A percentile compares a stretch with the other conserved stretches of the same genome.
phyloP scores from a whole-genome alignment of 2,113 vertebrate genomes.

The Aphyosemion australe region DNA sequence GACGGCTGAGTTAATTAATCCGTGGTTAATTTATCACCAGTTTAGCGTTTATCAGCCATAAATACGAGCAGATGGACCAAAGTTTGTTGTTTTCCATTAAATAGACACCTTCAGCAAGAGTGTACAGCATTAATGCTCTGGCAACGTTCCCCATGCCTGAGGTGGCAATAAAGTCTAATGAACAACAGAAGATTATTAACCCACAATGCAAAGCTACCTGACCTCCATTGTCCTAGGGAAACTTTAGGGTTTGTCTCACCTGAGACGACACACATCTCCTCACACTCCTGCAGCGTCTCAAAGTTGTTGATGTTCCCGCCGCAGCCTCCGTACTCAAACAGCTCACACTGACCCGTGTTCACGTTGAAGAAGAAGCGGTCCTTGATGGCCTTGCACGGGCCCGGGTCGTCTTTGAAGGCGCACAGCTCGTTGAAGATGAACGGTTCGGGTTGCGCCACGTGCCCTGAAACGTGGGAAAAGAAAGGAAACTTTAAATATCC shows the following conservation, averaged over 20 bases:
- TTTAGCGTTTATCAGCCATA: conserved; percentile 13
- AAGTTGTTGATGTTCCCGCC: conserved; percentile 91
- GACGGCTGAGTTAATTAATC: conserved; percentile 5
- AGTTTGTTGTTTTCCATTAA: conserved; percentile 27
- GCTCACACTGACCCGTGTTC: conserved; percentile 79
- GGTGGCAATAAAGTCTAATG: conserved; percentile 51
- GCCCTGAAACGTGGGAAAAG: conserved; percentile 24
- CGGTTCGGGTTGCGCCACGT: conserved; percentile 47
- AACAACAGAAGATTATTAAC: conserved; percentile 21
- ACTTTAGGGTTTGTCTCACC: conserved; percentile 54
- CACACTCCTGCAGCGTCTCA: conserved; percentile 79
- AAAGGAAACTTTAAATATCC: conserved; percentile 34
- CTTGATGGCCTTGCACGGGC: conserved; percentile 86
- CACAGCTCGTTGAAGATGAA: conserved; percentile 82
- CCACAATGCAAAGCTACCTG: background rate
- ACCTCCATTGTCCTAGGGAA: background rate
- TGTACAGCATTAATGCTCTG: conserved; percentile 50
- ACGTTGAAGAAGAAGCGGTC: conserved; percentile 83
- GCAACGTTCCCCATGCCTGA: conserved; percentile 40
- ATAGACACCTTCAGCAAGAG: conserved; percentile 39
- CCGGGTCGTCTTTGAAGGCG: conserved; percentile 81
- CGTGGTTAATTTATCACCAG: conserved; percentile 6
- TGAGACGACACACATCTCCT: conserved; percentile 80
- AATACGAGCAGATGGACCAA: conserved; percentile 13
- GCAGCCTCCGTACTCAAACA: conserved; percentile 92